Conservation (phyloP, 2,888 invertebrate genomes). For the Nomada ferruginata region DNA sequence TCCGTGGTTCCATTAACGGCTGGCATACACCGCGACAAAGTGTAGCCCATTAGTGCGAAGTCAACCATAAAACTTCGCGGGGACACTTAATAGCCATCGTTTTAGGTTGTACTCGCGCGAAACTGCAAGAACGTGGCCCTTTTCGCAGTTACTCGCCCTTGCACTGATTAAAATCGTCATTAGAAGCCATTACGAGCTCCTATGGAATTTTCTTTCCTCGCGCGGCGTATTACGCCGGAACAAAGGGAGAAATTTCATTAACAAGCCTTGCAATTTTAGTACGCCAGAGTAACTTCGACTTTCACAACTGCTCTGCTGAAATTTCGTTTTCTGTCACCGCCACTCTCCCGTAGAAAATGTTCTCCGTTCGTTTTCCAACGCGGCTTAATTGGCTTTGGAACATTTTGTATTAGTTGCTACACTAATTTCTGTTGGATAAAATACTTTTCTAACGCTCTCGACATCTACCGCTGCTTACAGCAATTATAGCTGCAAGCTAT, state of each 20-base stretch:
- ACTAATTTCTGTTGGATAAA: too few species aligned
- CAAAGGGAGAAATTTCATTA: conserved; percentile 42
- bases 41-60: conserved; percentile 64
- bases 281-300: neutral
- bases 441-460: too few species aligned
- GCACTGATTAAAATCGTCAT: conserved; percentile 63
- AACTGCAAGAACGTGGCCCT: conserved; percentile 1
- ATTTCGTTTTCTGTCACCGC: neutral
- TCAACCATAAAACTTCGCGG: conserved; percentile 66
- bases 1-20: conserved; percentile 72
- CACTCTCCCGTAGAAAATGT: neutral
- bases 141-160: conserved; percentile 15
- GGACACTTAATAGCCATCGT: conserved; percentile 63
- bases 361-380: neutral
- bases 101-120: conserved; percentile 40
- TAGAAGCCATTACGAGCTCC: conserved; percentile 47
- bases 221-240: conserved; percentile 1
- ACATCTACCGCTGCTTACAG: too few species aligned
- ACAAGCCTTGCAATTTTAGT: conserved; percentile 32
- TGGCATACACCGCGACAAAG: conserved; percentile 62
- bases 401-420: neutral
- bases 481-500: too few species aligned
- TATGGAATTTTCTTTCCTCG: conserved; percentile 29
- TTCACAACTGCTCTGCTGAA: neutral
- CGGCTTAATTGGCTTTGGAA: neutral